Evolutionary conservation across 2,797 vertebrate genomes (phyloP).

Genomic region (Chrysocyon brachyurus): DNA sequence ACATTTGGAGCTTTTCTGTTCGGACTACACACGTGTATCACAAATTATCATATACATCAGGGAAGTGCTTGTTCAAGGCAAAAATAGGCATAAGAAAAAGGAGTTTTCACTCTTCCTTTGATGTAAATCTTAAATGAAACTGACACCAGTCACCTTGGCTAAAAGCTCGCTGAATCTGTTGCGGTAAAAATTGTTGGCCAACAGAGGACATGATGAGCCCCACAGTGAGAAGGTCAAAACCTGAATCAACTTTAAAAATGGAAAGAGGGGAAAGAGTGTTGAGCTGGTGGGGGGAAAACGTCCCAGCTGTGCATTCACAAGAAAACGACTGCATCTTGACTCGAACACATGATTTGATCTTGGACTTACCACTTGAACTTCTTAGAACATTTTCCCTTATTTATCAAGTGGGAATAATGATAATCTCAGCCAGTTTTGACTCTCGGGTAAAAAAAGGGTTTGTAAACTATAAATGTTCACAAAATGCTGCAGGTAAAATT

Average conservation of each 20-base stretch:
- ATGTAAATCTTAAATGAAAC: conserved; percentile 69
- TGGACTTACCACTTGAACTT: neutral
- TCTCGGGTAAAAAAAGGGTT: neutral
- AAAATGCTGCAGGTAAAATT: neutral
- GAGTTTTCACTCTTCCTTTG: conserved; percentile 14
- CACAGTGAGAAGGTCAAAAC: neutral
- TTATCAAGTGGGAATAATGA: neutral
- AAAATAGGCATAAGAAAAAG: neutral
- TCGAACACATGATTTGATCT: neutral
- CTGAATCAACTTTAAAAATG: neutral
- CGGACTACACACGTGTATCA: neutral
- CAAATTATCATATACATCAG: neutral
- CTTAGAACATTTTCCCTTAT: neutral
- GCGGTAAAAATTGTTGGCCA: neutral
- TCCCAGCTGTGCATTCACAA: neutral
- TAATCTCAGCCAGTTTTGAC: neutral
- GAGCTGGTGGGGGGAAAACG: neutral
- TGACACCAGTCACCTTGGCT: neutral
- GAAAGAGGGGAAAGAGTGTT: neutral
- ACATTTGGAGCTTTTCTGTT: neutral
- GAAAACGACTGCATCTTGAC: neutral
- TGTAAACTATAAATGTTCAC: neutral
- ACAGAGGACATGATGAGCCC: neutral
- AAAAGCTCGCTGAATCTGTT: conserved; percentile 17
- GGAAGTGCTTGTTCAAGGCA: neutral